A percentile compares a stretch with the other conserved stretches of the same genome.
Conservation (phyloP, 1,140 invertebrate genomes). For the Neodiprion lecontei region DNA sequence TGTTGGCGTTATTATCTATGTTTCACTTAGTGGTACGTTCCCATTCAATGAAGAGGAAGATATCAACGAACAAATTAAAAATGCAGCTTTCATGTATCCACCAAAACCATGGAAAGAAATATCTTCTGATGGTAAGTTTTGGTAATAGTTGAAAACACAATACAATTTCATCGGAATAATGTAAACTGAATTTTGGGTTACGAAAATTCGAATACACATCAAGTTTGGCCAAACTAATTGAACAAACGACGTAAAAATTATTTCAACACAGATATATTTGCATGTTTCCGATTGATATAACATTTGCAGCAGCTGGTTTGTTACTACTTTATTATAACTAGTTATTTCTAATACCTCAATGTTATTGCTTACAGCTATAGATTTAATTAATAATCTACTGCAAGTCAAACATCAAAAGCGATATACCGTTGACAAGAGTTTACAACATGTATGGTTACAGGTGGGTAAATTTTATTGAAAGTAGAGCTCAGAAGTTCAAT, state of each 20-base stretch:
- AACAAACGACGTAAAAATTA: neutral
- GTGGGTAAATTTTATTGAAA: constrained; percentile 59
- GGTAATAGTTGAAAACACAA: neutral
- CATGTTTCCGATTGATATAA: constrained; percentile 18
- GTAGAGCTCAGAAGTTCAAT: constrained; percentile 4
- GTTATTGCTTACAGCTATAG: constrained; percentile 81
- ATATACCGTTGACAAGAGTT: constrained; percentile 95
- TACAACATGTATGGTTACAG: constrained; percentile 93
- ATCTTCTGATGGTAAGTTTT: constrained; percentile 83
- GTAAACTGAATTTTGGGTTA: neutral
- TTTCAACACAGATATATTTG: constrained; percentile 5
- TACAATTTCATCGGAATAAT: neutral
- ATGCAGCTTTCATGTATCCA: constrained; percentile 99
- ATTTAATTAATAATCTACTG: constrained; percentile 96
- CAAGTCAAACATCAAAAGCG: constrained; percentile 99
- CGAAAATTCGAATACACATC: too few species aligned
- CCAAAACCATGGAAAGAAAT: constrained; percentile 98
- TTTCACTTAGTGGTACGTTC: constrained; percentile 95
- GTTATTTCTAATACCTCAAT: constrained; percentile 22
- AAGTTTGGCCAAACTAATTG: too few species aligned
- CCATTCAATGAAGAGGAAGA: constrained; percentile 99
- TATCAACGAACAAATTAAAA: constrained; percentile 99
- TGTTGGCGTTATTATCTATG: constrained; percentile 98
- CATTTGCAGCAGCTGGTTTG: constrained; percentile 1
- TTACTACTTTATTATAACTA: constrained; percentile 17